Evolutionary conservation across 2,888 invertebrate genomes (phyloP), one percentile per base, ranked within the genome.

Genomic region (Chirona hameri): DNA sequence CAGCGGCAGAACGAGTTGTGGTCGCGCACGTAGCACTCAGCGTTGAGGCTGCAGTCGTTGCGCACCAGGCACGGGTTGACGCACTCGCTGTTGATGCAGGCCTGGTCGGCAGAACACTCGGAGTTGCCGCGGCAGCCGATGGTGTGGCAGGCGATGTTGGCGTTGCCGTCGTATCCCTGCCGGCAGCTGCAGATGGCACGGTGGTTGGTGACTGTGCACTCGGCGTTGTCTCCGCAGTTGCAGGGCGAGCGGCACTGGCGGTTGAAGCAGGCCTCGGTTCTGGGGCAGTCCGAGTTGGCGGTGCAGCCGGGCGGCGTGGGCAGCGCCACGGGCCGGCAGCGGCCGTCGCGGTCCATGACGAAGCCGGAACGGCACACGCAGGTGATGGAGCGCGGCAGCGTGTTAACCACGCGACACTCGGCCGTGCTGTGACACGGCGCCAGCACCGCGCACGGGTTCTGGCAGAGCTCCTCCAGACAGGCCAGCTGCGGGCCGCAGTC

Each of bases 171-270:
- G 87, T 91, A 95, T 57, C 95, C 95, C 86, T 93, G 91, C 86
- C 92, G 91, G 87, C 97, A 97, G 5, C 94, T 93, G 88, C 97
- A 97, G 65, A 94, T 92, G 2, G 96, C 95, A 84, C 95, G 92
- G 87, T 96, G 96, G 86, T 95, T 93, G 84, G 92, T 92, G 12
- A 96, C 92, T 85, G 92, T 91, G 86, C 97, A 97, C 85, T 93
- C 91, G 69, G 95, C 93, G 86, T 96, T 93, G 81, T 84, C 91
- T 82, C 96, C 96, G 87, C 96, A 97, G 86, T 93, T 93, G 88
- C 96, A 96, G 24, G 96, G 95, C 86, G 94, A 93, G 85, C 94
- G 91, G 87, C 97, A 97, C 85, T 94, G 92, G 86, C 95, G 90
- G 87, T 96, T 95, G 76, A 96, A 91, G 87, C 97, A 97, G 18